Percentiles rank a stretch among this genome's conserved stretches.
Conservation (phyloP, 35 echinoderm and acorn worm genomes). For the Apostichopus parvimensis region DNA sequence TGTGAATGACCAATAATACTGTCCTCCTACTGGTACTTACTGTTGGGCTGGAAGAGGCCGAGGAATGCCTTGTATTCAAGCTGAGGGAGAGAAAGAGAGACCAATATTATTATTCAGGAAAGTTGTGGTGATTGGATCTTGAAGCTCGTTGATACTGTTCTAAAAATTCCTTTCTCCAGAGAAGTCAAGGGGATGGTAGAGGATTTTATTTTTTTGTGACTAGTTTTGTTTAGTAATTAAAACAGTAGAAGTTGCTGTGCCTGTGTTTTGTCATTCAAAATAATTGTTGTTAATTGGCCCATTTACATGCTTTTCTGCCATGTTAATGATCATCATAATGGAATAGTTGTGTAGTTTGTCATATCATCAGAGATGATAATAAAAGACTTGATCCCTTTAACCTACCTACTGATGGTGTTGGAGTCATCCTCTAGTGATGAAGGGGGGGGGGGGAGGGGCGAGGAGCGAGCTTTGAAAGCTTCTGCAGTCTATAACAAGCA, state of each 20-base stretch:
- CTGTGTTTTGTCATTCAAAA: conserved; percentile 6
- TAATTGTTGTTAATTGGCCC: conserved; percentile 31
- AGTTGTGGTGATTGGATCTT: not conserved
- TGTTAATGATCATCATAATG: not conserved
- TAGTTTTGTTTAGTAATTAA: conserved; percentile 48
- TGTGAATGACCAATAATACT: not conserved
- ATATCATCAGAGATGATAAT: too few species aligned
- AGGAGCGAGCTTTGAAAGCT: too few species aligned
- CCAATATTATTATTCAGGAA: not conserved
- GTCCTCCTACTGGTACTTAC: not conserved
- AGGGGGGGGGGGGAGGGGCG: too few species aligned
- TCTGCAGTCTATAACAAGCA: too few species aligned
- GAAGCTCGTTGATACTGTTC: conserved; percentile 26
- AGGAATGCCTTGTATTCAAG: not conserved
- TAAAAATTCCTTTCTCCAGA: conserved; percentile 36
- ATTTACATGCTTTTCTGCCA: conserved; percentile 13
- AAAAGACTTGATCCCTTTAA: too few species aligned
- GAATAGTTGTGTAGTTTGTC: too few species aligned
- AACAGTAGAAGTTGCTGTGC: not conserved
- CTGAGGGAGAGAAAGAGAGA: not conserved
- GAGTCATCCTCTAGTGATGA: not conserved
- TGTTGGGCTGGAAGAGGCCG: not conserved
- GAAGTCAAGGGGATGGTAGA: not conserved
- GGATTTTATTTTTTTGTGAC: conserved; percentile 21
- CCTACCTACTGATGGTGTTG: not conserved